A percentile compares a stretch with the other conserved stretches of the same genome.
These are phyloP conservation scores for Philotrypesis tridentata DNA, from an alignment of 1,140 invertebrate genomes.

Conservation along the genomic window DNA sequence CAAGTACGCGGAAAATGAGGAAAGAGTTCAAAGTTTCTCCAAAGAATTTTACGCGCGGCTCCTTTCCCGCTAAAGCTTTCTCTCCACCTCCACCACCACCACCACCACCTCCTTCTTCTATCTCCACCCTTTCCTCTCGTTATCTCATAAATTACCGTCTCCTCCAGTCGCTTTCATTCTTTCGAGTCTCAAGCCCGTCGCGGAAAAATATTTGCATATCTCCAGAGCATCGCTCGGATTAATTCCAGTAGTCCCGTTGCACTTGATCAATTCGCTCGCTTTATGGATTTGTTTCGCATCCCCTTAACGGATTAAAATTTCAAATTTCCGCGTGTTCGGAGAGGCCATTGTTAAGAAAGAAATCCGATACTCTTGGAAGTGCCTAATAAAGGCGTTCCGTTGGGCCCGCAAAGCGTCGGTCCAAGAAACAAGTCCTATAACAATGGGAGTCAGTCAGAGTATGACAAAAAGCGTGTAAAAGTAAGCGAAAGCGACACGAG, in stretches of 20 bases:
- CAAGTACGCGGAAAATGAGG: conserved; percentile 71
- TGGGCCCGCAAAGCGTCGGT: background rate
- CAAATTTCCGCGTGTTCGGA: conserved; percentile 1
- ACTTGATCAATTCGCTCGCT: background rate
- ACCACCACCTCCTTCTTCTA: conserved; percentile 41
- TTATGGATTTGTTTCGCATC: background rate
- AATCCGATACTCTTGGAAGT: background rate
- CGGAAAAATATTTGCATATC: conserved; percentile 49
- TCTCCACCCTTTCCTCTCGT: conserved; percentile 29
- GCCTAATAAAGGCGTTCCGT: conserved; percentile 40
- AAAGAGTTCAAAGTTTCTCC: conserved; percentile 73
- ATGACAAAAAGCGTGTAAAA: conserved; percentile 43
- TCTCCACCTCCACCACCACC: conserved; percentile 26
- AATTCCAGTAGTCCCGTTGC: conserved; percentile 32
- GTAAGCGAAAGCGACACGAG: conserved; percentile 35
- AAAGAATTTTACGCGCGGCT: conserved; percentile 67
- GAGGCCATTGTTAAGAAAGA: no score
- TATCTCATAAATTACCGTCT: conserved; percentile 47
- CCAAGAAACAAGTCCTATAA: background rate
- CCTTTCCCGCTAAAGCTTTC: background rate
- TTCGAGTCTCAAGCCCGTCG: background rate
- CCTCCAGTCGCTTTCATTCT: conserved; percentile 26
- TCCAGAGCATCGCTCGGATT: conserved; percentile 16
- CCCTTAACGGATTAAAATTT: background rate
- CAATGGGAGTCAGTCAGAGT: conserved; percentile 18